Percentiles rank a stretch among this genome's conserved stretches.
These are phyloP conservation scores for Chrysopilus asiliformis DNA, from an alignment of 2,888 invertebrate species.

Conservation along the genomic window DNA sequence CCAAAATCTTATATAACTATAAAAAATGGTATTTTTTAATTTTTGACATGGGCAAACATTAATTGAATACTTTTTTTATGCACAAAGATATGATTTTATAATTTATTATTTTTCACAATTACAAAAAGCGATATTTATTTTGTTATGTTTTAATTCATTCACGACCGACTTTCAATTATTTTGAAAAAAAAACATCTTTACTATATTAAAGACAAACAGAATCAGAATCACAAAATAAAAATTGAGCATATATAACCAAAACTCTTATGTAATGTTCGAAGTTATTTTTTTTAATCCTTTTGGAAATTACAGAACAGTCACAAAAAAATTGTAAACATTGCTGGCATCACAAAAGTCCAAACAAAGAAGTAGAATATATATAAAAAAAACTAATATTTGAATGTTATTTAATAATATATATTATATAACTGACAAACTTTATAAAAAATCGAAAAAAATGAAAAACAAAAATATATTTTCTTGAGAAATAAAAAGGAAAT, in stretches of 20 bases:
- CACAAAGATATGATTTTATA: slow-evolving; percentile 3
- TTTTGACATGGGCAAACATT: slow-evolving; percentile 36
- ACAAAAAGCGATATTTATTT: too few species aligned
- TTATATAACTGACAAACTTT: slow-evolving; percentile 1
- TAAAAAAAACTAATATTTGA: neutral
- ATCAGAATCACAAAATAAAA: too few species aligned
- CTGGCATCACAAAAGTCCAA: too few species aligned
- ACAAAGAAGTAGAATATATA: neutral
- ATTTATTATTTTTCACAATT: slow-evolving; percentile 9
- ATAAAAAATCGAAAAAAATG: slow-evolving; percentile 5
- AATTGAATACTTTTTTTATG: slow-evolving; percentile 22
- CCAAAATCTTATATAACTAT: slow-evolving; percentile 2
- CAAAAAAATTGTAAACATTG: too few species aligned
- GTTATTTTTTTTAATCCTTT: too few species aligned
- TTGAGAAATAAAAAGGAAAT: slow-evolving; percentile 11
- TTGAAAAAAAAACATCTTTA: too few species aligned
- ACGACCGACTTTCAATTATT: too few species aligned
- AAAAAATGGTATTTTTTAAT: slow-evolving; percentile 23
- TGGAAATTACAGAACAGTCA: too few species aligned
- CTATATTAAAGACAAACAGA: too few species aligned
- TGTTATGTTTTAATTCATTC: too few species aligned
- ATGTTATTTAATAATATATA: neutral
- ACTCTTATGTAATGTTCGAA: too few species aligned
- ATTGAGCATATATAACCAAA: too few species aligned
- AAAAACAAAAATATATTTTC: slow-evolving; percentile 9